Evolutionary conservation across 2,888 invertebrate genomes (phyloP).

Genomic region (Acrobasis consociella): DNA sequence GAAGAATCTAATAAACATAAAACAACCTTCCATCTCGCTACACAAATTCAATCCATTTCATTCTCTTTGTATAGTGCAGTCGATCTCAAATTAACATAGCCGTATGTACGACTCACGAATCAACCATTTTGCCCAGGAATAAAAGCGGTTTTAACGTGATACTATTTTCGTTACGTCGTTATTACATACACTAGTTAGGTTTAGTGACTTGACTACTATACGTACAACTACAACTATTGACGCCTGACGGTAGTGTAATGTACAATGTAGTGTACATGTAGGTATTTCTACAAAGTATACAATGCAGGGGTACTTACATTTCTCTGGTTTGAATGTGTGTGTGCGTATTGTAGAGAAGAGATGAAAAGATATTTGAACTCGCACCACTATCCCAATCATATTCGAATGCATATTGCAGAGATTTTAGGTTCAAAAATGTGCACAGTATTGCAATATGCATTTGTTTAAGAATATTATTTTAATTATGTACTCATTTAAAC

Average conservation of each 20-base stretch:
- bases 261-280: background rate
- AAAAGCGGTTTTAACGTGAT: background rate
- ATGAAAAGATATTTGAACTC: background rate
- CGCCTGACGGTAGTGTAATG: no score
- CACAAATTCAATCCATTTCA: background rate
- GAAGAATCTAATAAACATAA: background rate
- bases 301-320: background rate
- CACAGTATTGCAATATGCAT: background rate
- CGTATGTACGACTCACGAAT: background rate
- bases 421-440: background rate
- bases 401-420: background rate
- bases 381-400: background rate
- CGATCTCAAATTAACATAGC: background rate
- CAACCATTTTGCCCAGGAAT: background rate
- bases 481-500: background rate
- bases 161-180: background rate
- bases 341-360: conserved; percentile 11
- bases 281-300: background rate
- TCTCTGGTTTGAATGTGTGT: conserved; percentile 22
- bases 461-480: background rate
- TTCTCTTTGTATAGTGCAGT: background rate
- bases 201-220: background rate
- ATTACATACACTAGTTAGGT: background rate
- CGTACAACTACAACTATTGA: background rate
- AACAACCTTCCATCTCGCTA: background rate